Percentiles rank a stretch among this genome's conserved stretches.
phyloP scores from a whole-genome alignment of 2,888 invertebrate genomes.

The Thera obeliscata region DNA sequence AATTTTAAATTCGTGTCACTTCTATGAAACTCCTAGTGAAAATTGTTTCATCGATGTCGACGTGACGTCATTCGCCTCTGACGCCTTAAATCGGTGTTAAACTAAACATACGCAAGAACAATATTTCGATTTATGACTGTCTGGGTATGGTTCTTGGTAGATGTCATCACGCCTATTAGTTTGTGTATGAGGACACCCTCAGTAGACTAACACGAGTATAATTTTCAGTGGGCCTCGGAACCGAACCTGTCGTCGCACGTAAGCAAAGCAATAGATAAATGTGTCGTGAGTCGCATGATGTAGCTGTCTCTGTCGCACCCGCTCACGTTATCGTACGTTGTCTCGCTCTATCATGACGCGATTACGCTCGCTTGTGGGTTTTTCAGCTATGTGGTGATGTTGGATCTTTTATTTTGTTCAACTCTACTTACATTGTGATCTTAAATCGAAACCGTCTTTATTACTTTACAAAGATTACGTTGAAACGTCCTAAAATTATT shows the following conservation, averaged over 20 bases:
- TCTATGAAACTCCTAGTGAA: too few species aligned
- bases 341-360: constrained; percentile 62
- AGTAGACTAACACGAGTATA: constrained; percentile 78
- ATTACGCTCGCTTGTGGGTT: constrained; percentile 40
- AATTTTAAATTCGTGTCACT: too few species aligned
- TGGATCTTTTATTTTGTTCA: constrained; percentile 32
- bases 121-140: not conserved
- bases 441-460: too few species aligned
- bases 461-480: too few species aligned
- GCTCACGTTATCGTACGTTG: constrained; percentile 64
- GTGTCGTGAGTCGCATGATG: constrained; percentile 80
- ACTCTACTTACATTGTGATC: too few species aligned
- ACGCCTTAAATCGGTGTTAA: too few species aligned
- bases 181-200: constrained; percentile 52
- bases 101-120: not conserved
- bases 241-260: constrained; percentile 80
- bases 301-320: constrained; percentile 69
- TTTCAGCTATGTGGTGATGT: constrained; percentile 39
- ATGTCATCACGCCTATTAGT: not conserved
- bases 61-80: too few species aligned
- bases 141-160: not conserved
- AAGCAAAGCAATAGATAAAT: constrained; percentile 72
- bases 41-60: too few species aligned
- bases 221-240: constrained; percentile 82
- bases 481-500: not conserved